Percentiles rank a stretch among this genome's conserved stretches.
These are phyloP conservation scores for Agonopterix alstromeriana DNA, from an alignment of 2,888 invertebrate species.

Conservation along the genomic window DNA sequence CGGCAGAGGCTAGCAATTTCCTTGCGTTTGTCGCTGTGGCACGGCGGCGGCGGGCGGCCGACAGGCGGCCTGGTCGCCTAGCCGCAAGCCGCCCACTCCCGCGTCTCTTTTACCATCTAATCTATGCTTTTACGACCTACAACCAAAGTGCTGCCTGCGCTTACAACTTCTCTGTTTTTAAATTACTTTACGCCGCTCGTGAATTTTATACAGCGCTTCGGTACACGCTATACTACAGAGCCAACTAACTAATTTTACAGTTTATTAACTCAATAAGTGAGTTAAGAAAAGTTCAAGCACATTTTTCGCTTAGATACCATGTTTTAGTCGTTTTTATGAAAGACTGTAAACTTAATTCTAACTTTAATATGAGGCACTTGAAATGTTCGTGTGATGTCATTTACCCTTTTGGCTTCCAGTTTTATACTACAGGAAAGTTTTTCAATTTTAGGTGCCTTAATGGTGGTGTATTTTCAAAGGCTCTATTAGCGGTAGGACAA, in stretches of 20 bases:
- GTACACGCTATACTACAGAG: conserved; percentile 1
- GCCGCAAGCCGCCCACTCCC: not conserved
- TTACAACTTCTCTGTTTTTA: conserved; percentile 8
- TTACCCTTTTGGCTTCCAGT: too few relatives aligned
- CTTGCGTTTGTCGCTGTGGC: conserved; percentile 41
- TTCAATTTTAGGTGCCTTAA: too few relatives aligned
- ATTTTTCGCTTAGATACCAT: not conserved
- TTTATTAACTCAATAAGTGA: not conserved
- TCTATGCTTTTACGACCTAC: conserved; percentile 2
- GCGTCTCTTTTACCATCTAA: not conserved
- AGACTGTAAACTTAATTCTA: too few relatives aligned
- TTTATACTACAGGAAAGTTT: too few relatives aligned
- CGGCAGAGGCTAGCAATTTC: conserved; percentile 56
- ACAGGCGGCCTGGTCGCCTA: not conserved
- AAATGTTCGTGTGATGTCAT: too few relatives aligned
- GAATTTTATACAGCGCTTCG: conserved; percentile 5
- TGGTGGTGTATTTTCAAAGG: not conserved
- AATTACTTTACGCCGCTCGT: conserved; percentile 7
- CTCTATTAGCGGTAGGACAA: conserved; percentile 7
- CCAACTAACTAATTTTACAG: not conserved
- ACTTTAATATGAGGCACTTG: too few relatives aligned
- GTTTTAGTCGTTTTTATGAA: too few relatives aligned
- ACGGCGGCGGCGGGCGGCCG: not conserved
- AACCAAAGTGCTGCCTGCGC: conserved; percentile 1
- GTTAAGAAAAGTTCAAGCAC: not conserved